These are phyloP conservation scores for Folsomia manolachei DNA, from an alignment of 2,888 invertebrate species.

Conservation along the genomic window DNA sequence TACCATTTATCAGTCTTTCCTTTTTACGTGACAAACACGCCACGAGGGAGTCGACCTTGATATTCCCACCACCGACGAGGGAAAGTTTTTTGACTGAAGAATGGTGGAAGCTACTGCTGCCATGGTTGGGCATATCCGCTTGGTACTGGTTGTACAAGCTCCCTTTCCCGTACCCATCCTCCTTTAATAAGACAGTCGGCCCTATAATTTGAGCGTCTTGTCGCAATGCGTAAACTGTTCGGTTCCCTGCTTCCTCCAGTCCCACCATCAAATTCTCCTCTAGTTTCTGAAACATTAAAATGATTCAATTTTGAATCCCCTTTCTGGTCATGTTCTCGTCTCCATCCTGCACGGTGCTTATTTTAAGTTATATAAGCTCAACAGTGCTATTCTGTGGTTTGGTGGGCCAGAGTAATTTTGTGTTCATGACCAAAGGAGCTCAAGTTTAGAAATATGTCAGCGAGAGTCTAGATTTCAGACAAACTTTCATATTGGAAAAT, in stretches of 20 bases:
- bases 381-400: background rate
- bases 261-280: conserved; percentile 49
- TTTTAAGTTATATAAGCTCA: background rate
- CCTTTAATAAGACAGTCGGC: conserved; percentile 34
- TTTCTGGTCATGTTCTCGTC: background rate
- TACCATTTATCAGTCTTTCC: conserved; percentile 45
- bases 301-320: background rate
- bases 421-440: background rate
- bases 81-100: conserved; percentile 15
- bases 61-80: conserved; percentile 14
- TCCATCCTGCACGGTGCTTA: background rate
- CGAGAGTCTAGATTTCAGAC: background rate
- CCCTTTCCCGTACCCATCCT: conserved; percentile 29
- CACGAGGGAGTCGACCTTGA: conserved; percentile 26
- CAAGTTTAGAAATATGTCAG: background rate
- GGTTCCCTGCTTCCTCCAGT: conserved; percentile 44
- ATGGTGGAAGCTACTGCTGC: conserved; percentile 18
- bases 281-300: conserved; percentile 41
- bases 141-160: conserved; percentile 30
- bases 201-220: conserved; percentile 40
- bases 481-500: background rate
- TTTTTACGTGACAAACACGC: conserved; percentile 43
- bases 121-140: conserved; percentile 36
- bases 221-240: conserved; percentile 51
- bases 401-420: background rate